Conservation (phyloP, 2,888 invertebrate genomes). For the Orthosia cruda region DNA sequence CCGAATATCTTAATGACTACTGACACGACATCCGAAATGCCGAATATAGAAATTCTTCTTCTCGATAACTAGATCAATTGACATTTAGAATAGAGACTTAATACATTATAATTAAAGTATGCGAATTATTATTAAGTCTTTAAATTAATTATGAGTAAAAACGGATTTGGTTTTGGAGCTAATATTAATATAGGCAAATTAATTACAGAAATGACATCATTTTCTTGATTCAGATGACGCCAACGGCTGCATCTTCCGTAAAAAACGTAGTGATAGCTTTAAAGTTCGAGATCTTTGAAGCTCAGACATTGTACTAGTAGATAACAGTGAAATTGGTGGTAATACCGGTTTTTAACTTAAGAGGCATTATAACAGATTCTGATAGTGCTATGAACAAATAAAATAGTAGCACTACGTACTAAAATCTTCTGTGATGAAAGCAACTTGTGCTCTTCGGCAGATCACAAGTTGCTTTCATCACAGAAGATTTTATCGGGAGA, state of each 20-base stretch:
- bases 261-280: not conserved
- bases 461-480: too few species aligned
- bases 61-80: conserved; percentile 58
- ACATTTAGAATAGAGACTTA: conserved; percentile 50
- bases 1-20: conserved; percentile 55
- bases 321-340: not conserved
- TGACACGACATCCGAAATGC: conserved; percentile 19
- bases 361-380: too few species aligned
- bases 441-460: too few species aligned
- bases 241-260: not conserved
- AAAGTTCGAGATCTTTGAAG: not conserved
- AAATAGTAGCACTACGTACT: not conserved
- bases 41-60: conserved; percentile 31
- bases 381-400: too few species aligned
- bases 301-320: not conserved
- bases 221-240: conserved; percentile 9
- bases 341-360: too few species aligned
- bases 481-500: not conserved
- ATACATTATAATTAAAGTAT: conserved; percentile 20
- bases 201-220: conserved; percentile 35
- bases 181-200: conserved; percentile 17
- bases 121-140: not conserved
- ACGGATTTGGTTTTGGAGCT: not conserved
- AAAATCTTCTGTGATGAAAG: too few species aligned
- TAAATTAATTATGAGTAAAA: conserved; percentile 29